phyloP scores from a whole-genome alignment of 1,140 invertebrate genomes.

The Antheraea pernyi region DNA sequence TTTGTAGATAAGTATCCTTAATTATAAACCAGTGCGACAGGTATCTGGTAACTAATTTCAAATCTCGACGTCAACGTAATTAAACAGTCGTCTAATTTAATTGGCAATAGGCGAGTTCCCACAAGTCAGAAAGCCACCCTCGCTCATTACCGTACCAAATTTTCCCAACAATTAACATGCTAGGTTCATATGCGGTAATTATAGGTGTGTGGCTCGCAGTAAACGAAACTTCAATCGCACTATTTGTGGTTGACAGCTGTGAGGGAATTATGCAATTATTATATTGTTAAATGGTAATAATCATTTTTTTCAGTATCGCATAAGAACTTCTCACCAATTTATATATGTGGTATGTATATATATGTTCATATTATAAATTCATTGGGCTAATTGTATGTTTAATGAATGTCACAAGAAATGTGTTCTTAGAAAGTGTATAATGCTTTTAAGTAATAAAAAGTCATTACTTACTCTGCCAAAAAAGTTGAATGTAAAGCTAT shows the following conservation, averaged over 20 bases:
- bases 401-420: too few relatives aligned
- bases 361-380: too few relatives aligned
- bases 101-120: conserved; percentile 74
- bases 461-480: too few relatives aligned
- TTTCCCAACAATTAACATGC: conserved; percentile 68
- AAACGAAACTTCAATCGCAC: conserved; percentile 30
- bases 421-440: too few relatives aligned
- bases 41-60: conserved; percentile 14
- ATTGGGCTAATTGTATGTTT: too few relatives aligned
- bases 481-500: too few relatives aligned
- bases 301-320: not conserved
- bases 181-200: conserved; percentile 54
- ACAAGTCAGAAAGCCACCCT: conserved; percentile 69
- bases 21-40: conserved; percentile 37
- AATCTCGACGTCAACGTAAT: conserved; percentile 30
- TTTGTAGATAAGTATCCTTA: conserved; percentile 41
- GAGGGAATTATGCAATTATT: conserved; percentile 1
- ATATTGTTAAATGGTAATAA: not conserved
- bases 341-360: too few relatives aligned
- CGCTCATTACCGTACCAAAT: conserved; percentile 48
- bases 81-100: conserved; percentile 75
- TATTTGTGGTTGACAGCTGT: conserved; percentile 2
- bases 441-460: too few relatives aligned
- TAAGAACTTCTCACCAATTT: too few relatives aligned
- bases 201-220: conserved; percentile 47